Conservation (phyloP, 2,888 invertebrate species). For the Invenusta paracnida region DNA sequence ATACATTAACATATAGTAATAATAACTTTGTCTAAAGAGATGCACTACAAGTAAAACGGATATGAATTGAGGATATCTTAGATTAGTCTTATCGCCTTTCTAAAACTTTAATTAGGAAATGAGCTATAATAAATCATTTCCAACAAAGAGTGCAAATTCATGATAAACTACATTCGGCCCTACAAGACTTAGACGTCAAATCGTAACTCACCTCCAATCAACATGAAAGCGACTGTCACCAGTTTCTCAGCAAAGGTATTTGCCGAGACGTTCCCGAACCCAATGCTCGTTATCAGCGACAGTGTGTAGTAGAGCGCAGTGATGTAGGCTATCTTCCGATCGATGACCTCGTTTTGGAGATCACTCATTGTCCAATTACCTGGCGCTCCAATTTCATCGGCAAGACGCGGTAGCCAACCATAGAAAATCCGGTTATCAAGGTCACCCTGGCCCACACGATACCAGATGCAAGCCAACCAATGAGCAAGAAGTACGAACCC, state of each 20-base stretch:
- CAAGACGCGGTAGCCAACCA: slow-evolving; percentile 79
- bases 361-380: slow-evolving; percentile 91
- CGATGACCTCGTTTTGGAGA: slow-evolving; percentile 64
- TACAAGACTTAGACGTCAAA: too few relatives aligned
- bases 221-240: slow-evolving; percentile 99
- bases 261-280: slow-evolving; percentile 98
- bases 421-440: slow-evolving; percentile 60
- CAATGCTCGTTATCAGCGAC: slow-evolving; percentile 99
- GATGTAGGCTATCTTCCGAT: slow-evolving; percentile 66
- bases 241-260: slow-evolving; percentile 80
- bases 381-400: slow-evolving; percentile 51
- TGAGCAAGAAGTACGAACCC: slow-evolving; percentile 99
- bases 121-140: too few relatives aligned
- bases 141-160: too few relatives aligned
- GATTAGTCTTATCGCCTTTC: too few relatives aligned
- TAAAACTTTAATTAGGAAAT: too few relatives aligned
- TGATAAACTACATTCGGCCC: too few relatives aligned
- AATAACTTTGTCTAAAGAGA: too few relatives aligned
- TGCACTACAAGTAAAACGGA: too few relatives aligned
- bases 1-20: too few relatives aligned
- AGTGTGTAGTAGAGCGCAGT: slow-evolving; percentile 97
- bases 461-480: slow-evolving; percentile 98
- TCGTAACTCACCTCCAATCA: slow-evolving; percentile 99
- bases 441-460: slow-evolving; percentile 72
- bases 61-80: too few relatives aligned